phyloP scores from a whole-genome alignment of 2,888 invertebrate species.

The Thymelicus lineola region DNA sequence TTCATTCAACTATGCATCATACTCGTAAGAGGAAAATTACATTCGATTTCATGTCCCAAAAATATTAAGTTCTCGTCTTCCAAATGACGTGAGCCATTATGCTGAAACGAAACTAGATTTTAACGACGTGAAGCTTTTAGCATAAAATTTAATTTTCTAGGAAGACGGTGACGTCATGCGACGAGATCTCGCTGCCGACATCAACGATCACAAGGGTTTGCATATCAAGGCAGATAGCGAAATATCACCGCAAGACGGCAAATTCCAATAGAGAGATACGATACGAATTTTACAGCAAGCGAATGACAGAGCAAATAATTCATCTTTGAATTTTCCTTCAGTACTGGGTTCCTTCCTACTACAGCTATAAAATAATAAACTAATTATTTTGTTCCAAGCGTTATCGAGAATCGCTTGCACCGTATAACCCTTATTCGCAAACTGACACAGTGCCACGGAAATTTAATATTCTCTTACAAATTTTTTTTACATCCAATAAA shows the following conservation, averaged over 20 bases:
- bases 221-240: constrained; percentile 37
- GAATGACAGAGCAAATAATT: constrained; percentile 9
- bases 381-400: constrained; percentile 1
- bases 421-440: constrained; percentile 18
- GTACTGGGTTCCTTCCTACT: constrained; percentile 6
- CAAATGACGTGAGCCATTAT: constrained; percentile 34
- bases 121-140: constrained; percentile 38
- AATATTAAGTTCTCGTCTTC: constrained; percentile 24
- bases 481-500: constrained; percentile 35
- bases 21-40: not conserved
- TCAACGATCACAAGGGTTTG: constrained; percentile 36
- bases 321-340: not conserved
- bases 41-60: constrained; percentile 1
- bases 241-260: constrained; percentile 36
- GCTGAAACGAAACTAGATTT: constrained; percentile 37
- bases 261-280: constrained; percentile 35
- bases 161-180: constrained; percentile 32
- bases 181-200: constrained; percentile 24
- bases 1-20: not conserved
- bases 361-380: constrained; percentile 14
- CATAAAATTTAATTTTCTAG: constrained; percentile 38
- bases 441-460: constrained; percentile 9
- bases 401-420: constrained; percentile 11
- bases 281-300: constrained; percentile 30
- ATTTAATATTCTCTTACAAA: constrained; percentile 23